Conservation (phyloP, 2,797 vertebrate genomes). For the Etheostoma nigrum region DNA sequence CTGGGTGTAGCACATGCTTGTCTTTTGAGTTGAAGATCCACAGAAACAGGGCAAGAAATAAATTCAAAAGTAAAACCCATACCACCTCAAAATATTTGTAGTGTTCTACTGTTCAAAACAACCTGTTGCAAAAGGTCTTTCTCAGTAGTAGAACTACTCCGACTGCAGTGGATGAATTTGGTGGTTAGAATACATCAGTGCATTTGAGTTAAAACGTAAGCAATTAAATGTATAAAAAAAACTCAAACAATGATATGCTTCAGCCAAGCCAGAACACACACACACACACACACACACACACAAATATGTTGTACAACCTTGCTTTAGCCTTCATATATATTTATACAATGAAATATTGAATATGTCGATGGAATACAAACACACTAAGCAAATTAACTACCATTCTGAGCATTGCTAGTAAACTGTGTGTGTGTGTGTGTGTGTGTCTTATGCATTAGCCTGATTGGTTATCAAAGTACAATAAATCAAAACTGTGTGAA, state of each 20-base stretch:
- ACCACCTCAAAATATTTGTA: background rate
- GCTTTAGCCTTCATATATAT: background rate
- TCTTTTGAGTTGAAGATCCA: background rate
- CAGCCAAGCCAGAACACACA: background rate
- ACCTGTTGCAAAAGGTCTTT: background rate
- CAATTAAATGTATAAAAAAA: background rate
- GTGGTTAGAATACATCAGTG: background rate
- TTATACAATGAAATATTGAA: constrained; percentile 11
- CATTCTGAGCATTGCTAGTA: constrained; percentile 1
- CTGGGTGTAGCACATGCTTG: background rate
- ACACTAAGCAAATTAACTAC: constrained; percentile 25
- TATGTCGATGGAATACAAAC: constrained; percentile 22
- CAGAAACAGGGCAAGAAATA: background rate
- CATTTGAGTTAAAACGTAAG: background rate
- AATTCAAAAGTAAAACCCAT: background rate
- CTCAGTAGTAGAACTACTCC: background rate
- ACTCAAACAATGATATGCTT: background rate
- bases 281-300: background rate
- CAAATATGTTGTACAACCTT: background rate
- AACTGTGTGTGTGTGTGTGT: background rate
- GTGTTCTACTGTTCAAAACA: background rate
- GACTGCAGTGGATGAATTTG: too few relatives aligned
- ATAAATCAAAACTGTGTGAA: constrained; percentile 18
- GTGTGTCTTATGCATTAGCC: constrained; percentile 38
- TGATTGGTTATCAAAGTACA: constrained; percentile 40